Evolutionary conservation across 2,113 vertebrate species (phyloP).

Genomic region (Holacanthus passer): DNA sequence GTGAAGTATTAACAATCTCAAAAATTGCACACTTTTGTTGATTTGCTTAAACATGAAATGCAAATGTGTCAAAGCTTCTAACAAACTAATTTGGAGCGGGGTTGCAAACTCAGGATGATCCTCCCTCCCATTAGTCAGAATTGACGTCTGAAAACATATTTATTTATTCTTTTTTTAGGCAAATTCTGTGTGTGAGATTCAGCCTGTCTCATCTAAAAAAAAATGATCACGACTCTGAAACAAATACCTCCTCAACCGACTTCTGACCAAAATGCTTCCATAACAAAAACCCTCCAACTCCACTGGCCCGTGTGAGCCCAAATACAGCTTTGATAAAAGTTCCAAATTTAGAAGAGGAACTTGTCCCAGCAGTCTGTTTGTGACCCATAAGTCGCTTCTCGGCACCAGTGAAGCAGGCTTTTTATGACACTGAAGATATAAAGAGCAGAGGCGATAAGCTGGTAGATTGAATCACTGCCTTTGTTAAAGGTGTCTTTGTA

Average conservation of each 20-base stretch:
- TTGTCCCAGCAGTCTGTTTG: constrained; percentile 44
- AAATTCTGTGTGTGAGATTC: neutral
- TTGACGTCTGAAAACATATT: neutral
- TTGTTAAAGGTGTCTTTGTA: constrained; percentile 79
- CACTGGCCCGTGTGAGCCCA: neutral
- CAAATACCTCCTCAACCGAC: constrained; percentile 2
- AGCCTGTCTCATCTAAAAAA: constrained; percentile 34
- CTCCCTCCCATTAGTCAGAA: neutral
- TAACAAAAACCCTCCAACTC: neutral
- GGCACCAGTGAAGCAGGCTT: constrained; percentile 28
- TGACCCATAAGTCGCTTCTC: constrained; percentile 48
- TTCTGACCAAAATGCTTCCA: constrained; percentile 29
- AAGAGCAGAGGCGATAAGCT: constrained; percentile 65
- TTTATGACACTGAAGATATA: constrained; percentile 56
- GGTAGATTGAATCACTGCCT: constrained; percentile 73
- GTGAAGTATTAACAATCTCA: neutral
- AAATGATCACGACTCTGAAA: constrained; percentile 24
- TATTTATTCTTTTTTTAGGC: neutral
- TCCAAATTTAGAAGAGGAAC: constrained; percentile 44
- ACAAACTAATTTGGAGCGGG: neutral
- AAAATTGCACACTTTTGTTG: neutral
- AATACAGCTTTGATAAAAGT: constrained; percentile 14
- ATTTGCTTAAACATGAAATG: neutral
- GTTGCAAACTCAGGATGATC: neutral
- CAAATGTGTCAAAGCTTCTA: neutral